Evolutionary conservation across 2,888 invertebrate genomes (phyloP).

Genomic region (Abrostola tripartita): DNA sequence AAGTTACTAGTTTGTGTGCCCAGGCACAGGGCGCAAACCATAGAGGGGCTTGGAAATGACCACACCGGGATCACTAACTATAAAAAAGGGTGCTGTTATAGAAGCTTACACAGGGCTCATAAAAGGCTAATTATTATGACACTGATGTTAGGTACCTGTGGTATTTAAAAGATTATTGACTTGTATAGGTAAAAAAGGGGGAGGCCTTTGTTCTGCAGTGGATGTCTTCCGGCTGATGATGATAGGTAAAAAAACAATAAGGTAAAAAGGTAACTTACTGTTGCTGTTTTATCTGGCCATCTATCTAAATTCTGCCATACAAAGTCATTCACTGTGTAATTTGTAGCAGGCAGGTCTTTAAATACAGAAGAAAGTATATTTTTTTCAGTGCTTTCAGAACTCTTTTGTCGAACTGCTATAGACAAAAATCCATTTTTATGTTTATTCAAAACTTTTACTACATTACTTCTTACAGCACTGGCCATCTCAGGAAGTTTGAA

Average conservation of each 20-base stretch:
- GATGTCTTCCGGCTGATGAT: too few species aligned
- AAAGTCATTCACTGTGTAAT: constrained; percentile 88
- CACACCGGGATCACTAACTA: too few species aligned
- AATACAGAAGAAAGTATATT: constrained; percentile 84
- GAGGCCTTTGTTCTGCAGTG: too few species aligned
- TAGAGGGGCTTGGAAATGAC: too few species aligned
- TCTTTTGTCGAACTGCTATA: constrained; percentile 48
- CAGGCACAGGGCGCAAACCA: too few species aligned
- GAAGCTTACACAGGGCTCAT: too few species aligned
- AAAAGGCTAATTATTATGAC: too few species aligned
- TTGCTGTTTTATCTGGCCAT: constrained; percentile 91
- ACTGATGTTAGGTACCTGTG: too few species aligned
- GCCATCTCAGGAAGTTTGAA: constrained; percentile 35
- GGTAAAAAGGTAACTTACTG: constrained; percentile 83
- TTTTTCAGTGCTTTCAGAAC: constrained; percentile 61
- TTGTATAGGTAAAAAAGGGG: too few species aligned
- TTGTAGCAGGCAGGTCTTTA: constrained; percentile 79
- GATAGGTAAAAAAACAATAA: background rate
- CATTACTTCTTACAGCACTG: constrained; percentile 35
- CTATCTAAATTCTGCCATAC: constrained; percentile 90
- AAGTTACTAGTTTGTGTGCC: too few species aligned
- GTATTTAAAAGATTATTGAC: too few species aligned
- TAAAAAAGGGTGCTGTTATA: too few species aligned
- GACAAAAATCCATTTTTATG: constrained; percentile 36
- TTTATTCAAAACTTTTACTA: constrained; percentile 38